Conservation (phyloP, 1,140 invertebrate species). For the Zaprionus tsacasi region DNA sequence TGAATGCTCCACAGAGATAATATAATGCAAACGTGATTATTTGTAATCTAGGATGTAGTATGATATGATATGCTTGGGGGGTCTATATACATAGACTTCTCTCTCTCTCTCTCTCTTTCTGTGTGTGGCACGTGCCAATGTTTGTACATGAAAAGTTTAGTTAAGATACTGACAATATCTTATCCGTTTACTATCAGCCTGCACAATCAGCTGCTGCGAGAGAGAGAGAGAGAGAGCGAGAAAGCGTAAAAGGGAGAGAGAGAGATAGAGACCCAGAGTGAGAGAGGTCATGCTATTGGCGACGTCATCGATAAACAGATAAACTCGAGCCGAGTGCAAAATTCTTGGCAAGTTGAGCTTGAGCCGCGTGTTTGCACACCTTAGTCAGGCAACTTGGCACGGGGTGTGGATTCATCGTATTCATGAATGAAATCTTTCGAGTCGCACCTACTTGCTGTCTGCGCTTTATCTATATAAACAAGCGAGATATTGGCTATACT, state of each 20-base stretch:
- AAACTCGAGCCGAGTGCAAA: not conserved
- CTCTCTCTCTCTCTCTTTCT: slow-evolving; percentile 20
- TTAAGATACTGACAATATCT: slow-evolving; percentile 81
- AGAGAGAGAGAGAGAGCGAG: slow-evolving; percentile 41
- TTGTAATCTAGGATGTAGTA: slow-evolving; percentile 50
- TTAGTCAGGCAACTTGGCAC: slow-evolving; percentile 46
- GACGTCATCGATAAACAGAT: slow-evolving; percentile 69
- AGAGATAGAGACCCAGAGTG: not conserved
- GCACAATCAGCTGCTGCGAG: slow-evolving; percentile 70
- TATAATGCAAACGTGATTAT: slow-evolving; percentile 65
- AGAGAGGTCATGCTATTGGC: slow-evolving; percentile 20
- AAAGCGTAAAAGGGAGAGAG: slow-evolving; percentile 44
- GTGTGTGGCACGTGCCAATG: slow-evolving; percentile 64
- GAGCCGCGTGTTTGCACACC: slow-evolving; percentile 40
- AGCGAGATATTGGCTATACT: slow-evolving; percentile 61
- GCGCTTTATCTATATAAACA: slow-evolving; percentile 74
- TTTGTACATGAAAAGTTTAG: slow-evolving; percentile 56
- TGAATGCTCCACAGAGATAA: slow-evolving; percentile 63
- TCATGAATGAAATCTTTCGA: slow-evolving; percentile 74
- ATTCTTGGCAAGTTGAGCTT: slow-evolving; percentile 2
- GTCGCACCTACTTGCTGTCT: slow-evolving; percentile 56
- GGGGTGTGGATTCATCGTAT: slow-evolving; percentile 46
- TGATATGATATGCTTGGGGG: slow-evolving; percentile 36
- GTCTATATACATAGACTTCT: slow-evolving; percentile 14
- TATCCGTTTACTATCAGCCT: slow-evolving; percentile 75